Evolutionary conservation across 1,140 invertebrate species (phyloP).

Genomic region (Drosophila guanche): DNA sequence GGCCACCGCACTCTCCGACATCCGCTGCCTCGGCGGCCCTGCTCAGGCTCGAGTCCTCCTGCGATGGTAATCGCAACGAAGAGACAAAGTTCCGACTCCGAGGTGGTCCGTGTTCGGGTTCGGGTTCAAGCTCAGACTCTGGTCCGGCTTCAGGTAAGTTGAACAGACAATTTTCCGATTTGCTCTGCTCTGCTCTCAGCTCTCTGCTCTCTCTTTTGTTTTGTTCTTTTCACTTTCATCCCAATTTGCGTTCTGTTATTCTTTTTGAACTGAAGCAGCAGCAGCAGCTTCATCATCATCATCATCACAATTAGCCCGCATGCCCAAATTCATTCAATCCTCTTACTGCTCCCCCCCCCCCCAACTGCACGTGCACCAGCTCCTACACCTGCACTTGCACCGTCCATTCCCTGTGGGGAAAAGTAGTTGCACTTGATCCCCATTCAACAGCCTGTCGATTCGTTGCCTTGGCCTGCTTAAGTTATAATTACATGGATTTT

Average conservation of each 20-base stretch:
- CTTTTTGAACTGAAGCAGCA: slow-evolving; percentile 64
- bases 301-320: slow-evolving; percentile 55
- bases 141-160: slow-evolving; percentile 58
- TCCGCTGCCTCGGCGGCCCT: slow-evolving; percentile 60
- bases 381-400: not conserved
- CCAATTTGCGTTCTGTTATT: slow-evolving; percentile 64
- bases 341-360: not conserved
- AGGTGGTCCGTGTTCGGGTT: too few relatives aligned
- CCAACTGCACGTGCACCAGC: too few relatives aligned
- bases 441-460: slow-evolving; percentile 47
- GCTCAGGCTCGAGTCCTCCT: slow-evolving; percentile 61
- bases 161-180: slow-evolving; percentile 23
- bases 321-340: slow-evolving; percentile 7
- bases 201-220: not conserved
- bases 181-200: not conserved
- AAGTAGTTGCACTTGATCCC: slow-evolving; percentile 53
- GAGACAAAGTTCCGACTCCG: slow-evolving; percentile 60
- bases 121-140: not conserved
- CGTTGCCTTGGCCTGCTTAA: slow-evolving; percentile 54
- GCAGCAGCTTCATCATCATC: not conserved
- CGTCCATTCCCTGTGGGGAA: slow-evolving; percentile 1
- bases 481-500: slow-evolving; percentile 55
- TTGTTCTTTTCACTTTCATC: slow-evolving; percentile 45
- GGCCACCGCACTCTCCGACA: slow-evolving; percentile 54
- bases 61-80: slow-evolving; percentile 76